Base-by-base conservation (phyloP, 2,888 invertebrate species). In the Endotricha flammealis region DNA sequence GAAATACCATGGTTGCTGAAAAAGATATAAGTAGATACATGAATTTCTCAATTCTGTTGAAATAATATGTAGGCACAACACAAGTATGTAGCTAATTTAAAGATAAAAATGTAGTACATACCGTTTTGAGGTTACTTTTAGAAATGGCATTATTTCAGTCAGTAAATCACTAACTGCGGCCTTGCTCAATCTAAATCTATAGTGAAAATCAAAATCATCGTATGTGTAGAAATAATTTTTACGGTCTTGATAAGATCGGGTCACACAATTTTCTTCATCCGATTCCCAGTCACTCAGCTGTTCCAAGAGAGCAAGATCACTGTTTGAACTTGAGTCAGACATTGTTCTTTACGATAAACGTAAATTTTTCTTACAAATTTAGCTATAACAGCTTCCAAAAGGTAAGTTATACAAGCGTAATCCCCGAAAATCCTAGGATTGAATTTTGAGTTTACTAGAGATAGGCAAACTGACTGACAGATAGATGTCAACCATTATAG, bases 1-100 rank as follows among this genome's bases (percentile, higher is more conserved):
- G 49, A 30, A 4, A 55, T 36, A 8, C 50, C 53, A 38, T 48
- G 29, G 40, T 53, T 55, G 10, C 49, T 52, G 36, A 16, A 42
- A n/a, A n/a, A n/a, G n/a, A n/a, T n/a, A n/a, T n/a, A n/a, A n/a
- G n/a, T n/a, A n/a, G n/a, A n/a, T n/a, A n/a, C n/a, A n/a, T n/a
- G n/a, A n/a, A n/a, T n/a, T 10, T 9, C 38, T 12, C n/a, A 8
- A 27, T 12, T 16, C 4, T 4, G 8, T 7, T 29, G 4, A 9
- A 14, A 10, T 17, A 14, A 10, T 2, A 17, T 10, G 2, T 29
- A 9, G 8, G 12, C 5, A 28, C 12, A 9, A 8, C 12, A 5
- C 4, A 9, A 29, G 6, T 7, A 20, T 16, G 4, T 3, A 16
- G 16, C 2, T 4, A 8, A 20, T 20, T 13, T 9, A 10, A 9